phyloP scores from a whole-genome alignment of 1,140 invertebrate genomes.

The Gryllus bimaculatus region DNA sequence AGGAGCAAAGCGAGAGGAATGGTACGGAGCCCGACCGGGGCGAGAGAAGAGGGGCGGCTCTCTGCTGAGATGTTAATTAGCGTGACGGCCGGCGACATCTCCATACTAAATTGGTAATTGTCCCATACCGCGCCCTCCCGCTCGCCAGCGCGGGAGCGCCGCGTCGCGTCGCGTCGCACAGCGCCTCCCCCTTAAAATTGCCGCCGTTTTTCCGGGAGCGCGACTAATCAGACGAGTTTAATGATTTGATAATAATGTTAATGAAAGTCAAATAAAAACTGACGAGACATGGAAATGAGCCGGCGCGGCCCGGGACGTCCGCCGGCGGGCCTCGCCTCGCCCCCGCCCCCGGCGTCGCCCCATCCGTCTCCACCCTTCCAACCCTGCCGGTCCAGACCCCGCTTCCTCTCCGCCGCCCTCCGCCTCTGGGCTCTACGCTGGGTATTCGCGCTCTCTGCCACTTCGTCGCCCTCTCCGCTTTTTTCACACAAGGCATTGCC shows the following conservation, averaged over 20 bases:
- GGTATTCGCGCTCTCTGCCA: too few relatives aligned
- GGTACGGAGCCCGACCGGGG: too few relatives aligned
- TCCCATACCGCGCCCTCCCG: not conserved
- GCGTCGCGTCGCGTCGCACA: not conserved
- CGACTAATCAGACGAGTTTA: not conserved
- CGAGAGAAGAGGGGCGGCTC: too few relatives aligned
- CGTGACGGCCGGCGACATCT: not conserved
- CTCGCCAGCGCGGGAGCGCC: too few relatives aligned
- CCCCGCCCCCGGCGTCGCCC: not conserved
- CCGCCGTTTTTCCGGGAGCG: not conserved
- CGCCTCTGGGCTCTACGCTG: too few relatives aligned
- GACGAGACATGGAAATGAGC: conserved; percentile 3
- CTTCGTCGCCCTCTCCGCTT: too few relatives aligned
- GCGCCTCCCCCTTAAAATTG: not conserved
- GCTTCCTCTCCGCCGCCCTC: not conserved
- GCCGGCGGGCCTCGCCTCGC: too few relatives aligned
- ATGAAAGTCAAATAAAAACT: conserved; percentile 1
- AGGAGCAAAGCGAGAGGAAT: too few relatives aligned
- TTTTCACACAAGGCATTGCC: too few relatives aligned
- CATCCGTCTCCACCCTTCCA: not conserved
- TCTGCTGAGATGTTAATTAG: not conserved
- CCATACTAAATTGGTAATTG: conserved; percentile 5
- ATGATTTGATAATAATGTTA: conserved; percentile 6
- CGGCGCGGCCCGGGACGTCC: not conserved
- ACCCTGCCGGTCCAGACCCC: not conserved